Base-by-base conservation (phyloP, 2,888 invertebrate species). In the Ligdia adustata region DNA sequence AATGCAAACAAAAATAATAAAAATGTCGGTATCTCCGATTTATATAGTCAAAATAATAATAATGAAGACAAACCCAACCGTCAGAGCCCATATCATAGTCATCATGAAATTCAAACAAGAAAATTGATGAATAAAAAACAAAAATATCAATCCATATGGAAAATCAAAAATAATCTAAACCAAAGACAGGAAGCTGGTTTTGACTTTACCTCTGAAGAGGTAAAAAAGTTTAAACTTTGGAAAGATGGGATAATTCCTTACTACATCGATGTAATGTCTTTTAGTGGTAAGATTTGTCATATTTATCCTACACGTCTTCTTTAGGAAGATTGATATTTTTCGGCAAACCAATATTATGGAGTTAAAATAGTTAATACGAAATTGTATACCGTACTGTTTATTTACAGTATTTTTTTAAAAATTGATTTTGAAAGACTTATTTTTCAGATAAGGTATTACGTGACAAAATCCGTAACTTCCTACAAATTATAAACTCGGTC, bases 161-260 rank as follows among this genome's bases (percentile, higher is more conserved):
- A 42, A 15, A 9, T 31, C n/a, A 20, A 42, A 9, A 20, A 49
- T 9, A 26, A 20, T 2, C 7, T 14, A 9, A 31, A 33, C 11
- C 40, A 38, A 9, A 28, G 44, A 0, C 7, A 15, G 0, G 74
- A 75, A 34, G 52, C 66, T 2, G 85, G 83, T 0, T 81, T 77
- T 38, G 47, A 58, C 27, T 32, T 57, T n/a, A 51, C 43, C 1
- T 6, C 28, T n/a, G 38, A 38, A 20, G 55, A 58, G 26, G 78
- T 78, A 1, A 13, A 22, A 2, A 79, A 75, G 32, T 72, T 81
- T 5, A 84, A 84, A 29, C 52, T 89, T n/a, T 89, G 88, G 88
- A 68, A 66, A 0, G 52, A 62, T 29, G 89, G 80, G 15, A 44
- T 68, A 0, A 71, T 88, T 44, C 82, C 82, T 0, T 89, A 80